Evolutionary conservation across 2,797 vertebrate species (phyloP), one percentile per base, ranked within the genome.

Genomic region (Phoebastria nigripes): DNA sequence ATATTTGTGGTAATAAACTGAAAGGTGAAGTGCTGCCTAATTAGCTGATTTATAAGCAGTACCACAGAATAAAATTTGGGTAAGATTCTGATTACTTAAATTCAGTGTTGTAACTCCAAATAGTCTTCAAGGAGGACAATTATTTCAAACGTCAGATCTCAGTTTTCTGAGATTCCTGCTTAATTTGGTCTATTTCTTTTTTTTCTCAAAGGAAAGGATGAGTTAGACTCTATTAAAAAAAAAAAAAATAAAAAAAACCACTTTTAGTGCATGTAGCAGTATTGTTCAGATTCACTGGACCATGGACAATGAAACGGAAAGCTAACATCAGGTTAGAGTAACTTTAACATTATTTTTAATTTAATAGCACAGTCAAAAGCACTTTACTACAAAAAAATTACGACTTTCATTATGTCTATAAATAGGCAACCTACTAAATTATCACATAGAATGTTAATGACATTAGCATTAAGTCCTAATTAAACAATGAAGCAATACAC

Each of bases 401-500:
- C 0, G 2, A 91, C 65, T 85, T 96, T 87, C 55, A 91, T 96
- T 96, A 97, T 91, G 39, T 46, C 94, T 93, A 96, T 96, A 97
- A 97, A 97, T 89, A 97, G 93, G 65, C 89, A 95, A 69, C 61
- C 79, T 83, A 91, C 54, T 97, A 79, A 81, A 89, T 94, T 95
- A 97, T 82, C 88, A 46, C 59, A 84, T 22, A 94, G 96, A 95
- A 97, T 89, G 90, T 89, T 95, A 98, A 98, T 97, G 95, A 90
- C 96, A 98, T 97, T 97, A 96, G 82, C 93, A 96, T 97, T 97
- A 96, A 82, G 87, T 95, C 85, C 81, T 94, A 97, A 97, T 97
- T 97, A 97, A 96, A 97, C 82, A 97, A 98, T 87, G 95, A 97
- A 96, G 96, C 74, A 94, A 94, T 93, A 96, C 78, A 94, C 65